Conservation (phyloP, 2,797 vertebrate genomes). For the Trachurus trachurus region DNA sequence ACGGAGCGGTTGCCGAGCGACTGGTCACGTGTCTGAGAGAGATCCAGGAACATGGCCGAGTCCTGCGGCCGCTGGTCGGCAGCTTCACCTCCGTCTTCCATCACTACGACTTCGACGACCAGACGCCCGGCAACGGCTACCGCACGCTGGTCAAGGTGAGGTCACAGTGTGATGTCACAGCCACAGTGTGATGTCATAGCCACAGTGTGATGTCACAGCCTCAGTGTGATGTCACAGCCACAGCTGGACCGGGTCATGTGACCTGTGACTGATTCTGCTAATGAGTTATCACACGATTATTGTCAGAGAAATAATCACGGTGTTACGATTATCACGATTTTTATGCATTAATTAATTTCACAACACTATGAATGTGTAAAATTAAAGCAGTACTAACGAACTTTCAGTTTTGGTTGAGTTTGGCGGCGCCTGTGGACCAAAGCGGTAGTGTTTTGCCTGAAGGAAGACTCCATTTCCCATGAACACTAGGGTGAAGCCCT, state of each 20-base stretch:
- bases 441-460: too few species aligned
- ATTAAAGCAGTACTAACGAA: too few species aligned
- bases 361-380: too few species aligned
- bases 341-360: too few species aligned
- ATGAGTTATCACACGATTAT: too few species aligned
- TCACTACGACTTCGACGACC: slow-evolving; percentile 83
- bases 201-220: not conserved
- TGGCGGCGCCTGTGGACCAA: too few species aligned
- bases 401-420: too few species aligned
- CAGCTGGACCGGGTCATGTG: not conserved
- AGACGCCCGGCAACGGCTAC: slow-evolving; percentile 86
- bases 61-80: slow-evolving; percentile 74
- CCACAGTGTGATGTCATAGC: not conserved
- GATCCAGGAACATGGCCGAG: slow-evolving; percentile 80
- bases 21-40: slow-evolving; percentile 69
- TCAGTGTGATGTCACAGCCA: not conserved
- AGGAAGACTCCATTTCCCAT: too few species aligned
- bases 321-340: too few species aligned
- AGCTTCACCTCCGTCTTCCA: slow-evolving; percentile 80
- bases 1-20: slow-evolving; percentile 61
- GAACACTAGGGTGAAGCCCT: too few species aligned
- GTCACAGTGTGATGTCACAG: not conserved
- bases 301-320: too few species aligned
- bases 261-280: not conserved
- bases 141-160: slow-evolving; percentile 86